Conservation (phyloP, 2,888 invertebrate species). For the Pachliopta kotzebuea region DNA sequence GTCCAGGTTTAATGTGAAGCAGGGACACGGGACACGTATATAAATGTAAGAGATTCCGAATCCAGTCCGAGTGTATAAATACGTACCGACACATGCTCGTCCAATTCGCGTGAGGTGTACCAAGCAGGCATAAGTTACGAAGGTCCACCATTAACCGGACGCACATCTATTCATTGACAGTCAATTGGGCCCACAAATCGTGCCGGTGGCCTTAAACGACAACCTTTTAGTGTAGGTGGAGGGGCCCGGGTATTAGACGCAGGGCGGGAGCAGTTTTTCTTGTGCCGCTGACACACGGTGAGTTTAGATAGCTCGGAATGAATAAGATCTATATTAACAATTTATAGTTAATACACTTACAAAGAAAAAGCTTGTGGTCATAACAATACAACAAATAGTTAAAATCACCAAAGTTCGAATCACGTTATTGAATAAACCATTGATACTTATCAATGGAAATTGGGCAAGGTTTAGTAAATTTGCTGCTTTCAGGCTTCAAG, state of each 20-base stretch:
- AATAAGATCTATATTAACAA: too few relatives aligned
- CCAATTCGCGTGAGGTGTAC: conserved; percentile 6
- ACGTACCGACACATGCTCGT: background rate
- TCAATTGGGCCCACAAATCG: conserved; percentile 71
- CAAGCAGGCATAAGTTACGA: conserved; percentile 22
- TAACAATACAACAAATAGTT: too few relatives aligned
- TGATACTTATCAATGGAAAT: too few relatives aligned
- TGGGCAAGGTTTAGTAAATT: too few relatives aligned
- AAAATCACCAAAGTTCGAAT: too few relatives aligned
- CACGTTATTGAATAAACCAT: too few relatives aligned
- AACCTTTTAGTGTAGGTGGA: conserved; percentile 53
- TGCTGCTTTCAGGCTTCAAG: too few relatives aligned
- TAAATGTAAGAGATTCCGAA: background rate
- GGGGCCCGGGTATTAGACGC: conserved; percentile 38
- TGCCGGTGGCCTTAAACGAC: conserved; percentile 51
- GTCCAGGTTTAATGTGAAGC: too few relatives aligned
- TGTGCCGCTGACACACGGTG: conserved; percentile 33
- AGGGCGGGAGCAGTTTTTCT: conserved; percentile 47
- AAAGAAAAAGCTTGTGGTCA: too few relatives aligned
- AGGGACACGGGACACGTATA: too few relatives aligned
- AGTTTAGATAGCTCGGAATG: background rate
- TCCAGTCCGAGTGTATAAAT: background rate
- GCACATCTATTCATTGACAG: conserved; percentile 66
- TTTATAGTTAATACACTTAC: too few relatives aligned
- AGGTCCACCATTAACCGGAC: conserved; percentile 31